These are phyloP conservation scores for Spilosoma lubricipeda DNA, from an alignment of 2,888 invertebrate genomes.

Conservation along the genomic window DNA sequence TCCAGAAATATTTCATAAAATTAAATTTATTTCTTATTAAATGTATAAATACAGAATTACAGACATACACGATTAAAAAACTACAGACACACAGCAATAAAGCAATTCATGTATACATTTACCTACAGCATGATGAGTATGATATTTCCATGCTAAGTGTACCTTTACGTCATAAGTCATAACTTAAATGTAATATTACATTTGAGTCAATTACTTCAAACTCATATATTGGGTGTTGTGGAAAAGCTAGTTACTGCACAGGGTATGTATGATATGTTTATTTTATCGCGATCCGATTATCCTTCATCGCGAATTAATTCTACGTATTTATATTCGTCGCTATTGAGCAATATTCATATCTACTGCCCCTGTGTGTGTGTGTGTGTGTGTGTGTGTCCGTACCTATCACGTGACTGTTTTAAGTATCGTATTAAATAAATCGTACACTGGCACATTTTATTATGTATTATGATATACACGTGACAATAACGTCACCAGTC, in stretches of 20 bases:
- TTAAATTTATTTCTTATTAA: too few species aligned
- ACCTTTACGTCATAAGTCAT: conserved; percentile 1
- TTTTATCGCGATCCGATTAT: too few species aligned
- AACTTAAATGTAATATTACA: background rate
- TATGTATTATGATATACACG: background rate
- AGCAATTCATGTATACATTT: too few species aligned
- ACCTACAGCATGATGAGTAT: background rate
- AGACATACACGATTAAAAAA: too few species aligned
- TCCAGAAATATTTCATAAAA: too few species aligned
- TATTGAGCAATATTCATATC: background rate
- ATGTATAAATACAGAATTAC: too few species aligned
- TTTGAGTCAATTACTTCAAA: background rate
- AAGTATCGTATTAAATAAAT: background rate
- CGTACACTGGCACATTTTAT: background rate
- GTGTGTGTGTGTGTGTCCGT: too few species aligned
- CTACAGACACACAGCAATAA: too few species aligned
- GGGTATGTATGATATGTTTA: too few species aligned
- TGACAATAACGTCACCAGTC: background rate
- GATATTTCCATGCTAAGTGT: background rate
- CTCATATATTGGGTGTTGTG: background rate
- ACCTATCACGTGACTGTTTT: background rate
- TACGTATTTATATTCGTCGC: background rate
- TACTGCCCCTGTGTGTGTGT: background rate
- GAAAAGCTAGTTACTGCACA: background rate
- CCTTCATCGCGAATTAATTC: background rate